phyloP scores from a whole-genome alignment of 2,113 vertebrate genomes.

The Engraulis encrasicolus region DNA sequence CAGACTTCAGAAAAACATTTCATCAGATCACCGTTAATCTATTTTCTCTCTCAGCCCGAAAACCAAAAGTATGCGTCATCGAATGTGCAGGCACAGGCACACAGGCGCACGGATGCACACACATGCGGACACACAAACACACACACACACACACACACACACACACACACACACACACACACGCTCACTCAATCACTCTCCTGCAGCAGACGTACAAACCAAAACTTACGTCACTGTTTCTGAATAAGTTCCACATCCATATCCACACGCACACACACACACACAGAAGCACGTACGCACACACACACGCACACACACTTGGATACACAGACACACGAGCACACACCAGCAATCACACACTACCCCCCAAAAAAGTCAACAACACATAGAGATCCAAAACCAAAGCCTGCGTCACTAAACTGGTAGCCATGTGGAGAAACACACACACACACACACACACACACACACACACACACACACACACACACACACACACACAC shows the following conservation, averaged over 20 bases:
- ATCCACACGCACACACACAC: slow-evolving; percentile 28
- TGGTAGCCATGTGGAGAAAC: not conserved
- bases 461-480: not conserved
- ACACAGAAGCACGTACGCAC: slow-evolving; percentile 16
- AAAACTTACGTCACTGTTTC: slow-evolving; percentile 29
- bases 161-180: not conserved
- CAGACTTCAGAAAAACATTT: not conserved
- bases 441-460: not conserved
- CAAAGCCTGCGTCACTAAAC: slow-evolving; percentile 57
- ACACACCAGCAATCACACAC: slow-evolving; percentile 32
- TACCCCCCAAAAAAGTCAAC: slow-evolving; percentile 35
- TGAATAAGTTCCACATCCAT: not conserved
- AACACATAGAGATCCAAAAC: slow-evolving; percentile 37
- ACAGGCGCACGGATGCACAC: no score
- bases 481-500: not conserved
- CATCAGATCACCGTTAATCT: not conserved
- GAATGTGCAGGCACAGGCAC: slow-evolving; percentile 27
- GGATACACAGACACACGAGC: no score
- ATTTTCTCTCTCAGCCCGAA: slow-evolving; percentile 28
- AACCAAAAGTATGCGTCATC: slow-evolving; percentile 38
- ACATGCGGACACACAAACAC: no score
- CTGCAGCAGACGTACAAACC: slow-evolving; percentile 11
- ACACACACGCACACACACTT: slow-evolving; percentile 13
- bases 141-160: not conserved
- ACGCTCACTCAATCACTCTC: not conserved